A percentile compares a stretch with the other conserved stretches of the same genome.
Conservation (phyloP, 2,888 invertebrate genomes). For the Camptogramma bilineatum region DNA sequence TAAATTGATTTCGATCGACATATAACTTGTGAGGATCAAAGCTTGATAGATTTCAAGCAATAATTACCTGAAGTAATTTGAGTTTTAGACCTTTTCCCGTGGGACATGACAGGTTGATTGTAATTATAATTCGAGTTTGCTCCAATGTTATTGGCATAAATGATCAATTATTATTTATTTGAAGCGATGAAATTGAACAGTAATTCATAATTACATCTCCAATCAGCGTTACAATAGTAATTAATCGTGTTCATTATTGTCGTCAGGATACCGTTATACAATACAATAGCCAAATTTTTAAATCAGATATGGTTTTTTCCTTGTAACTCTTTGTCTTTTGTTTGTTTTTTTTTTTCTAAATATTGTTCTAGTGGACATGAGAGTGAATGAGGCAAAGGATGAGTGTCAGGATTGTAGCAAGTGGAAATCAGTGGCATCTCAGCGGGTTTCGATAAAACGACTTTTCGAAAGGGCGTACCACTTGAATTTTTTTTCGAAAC, state of each 20-base stretch:
- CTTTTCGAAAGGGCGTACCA: too few relatives aligned
- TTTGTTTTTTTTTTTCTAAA: too few relatives aligned
- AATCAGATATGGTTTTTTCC: too few relatives aligned
- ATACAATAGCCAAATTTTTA: too few relatives aligned
- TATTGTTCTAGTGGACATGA: too few relatives aligned
- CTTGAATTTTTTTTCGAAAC: too few relatives aligned
- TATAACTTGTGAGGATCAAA: slow-evolving; percentile 1
- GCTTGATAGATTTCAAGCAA: not conserved
- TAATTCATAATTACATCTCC: slow-evolving; percentile 2
- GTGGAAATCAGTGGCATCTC: too few relatives aligned
- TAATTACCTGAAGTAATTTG: not conserved
- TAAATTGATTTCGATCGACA: slow-evolving; percentile 10
- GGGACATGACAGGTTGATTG: not conserved
- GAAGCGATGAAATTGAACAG: not conserved
- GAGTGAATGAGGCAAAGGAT: too few relatives aligned
- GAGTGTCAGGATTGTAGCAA: too few relatives aligned
- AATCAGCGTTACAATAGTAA: slow-evolving; percentile 4
- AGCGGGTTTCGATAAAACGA: too few relatives aligned
- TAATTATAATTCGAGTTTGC: not conserved
- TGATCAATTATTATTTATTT: not conserved
- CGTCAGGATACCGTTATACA: too few relatives aligned
- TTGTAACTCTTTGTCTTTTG: too few relatives aligned
- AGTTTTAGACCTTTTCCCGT: not conserved
- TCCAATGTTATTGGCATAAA: not conserved
- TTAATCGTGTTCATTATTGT: not conserved